Base-by-base conservation (phyloP, 1,140 invertebrate species). In the Cepaea nemoralis region DNA sequence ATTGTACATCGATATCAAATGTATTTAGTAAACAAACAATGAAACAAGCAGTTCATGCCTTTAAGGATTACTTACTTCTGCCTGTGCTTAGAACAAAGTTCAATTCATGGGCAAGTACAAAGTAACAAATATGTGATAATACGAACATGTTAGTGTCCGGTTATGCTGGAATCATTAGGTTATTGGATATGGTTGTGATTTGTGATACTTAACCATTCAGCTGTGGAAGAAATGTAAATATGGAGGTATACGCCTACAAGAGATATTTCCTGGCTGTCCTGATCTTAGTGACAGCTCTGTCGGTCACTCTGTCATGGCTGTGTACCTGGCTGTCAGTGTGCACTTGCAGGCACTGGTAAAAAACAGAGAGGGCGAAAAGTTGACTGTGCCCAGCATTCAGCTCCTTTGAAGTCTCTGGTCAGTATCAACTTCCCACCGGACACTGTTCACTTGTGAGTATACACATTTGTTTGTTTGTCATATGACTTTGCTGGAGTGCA, bases 381-480 rank as follows among this genome's bases (percentile, higher is more conserved):
- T 16, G 82, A 85, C 37, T 85, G 84, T 71, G 71, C 82, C 33
- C 80, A 85, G 63, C 84, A 83, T 48, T 27, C 77, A 16, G 74
- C 82, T 19, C 84, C 84, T 22, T 85, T 83, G 76, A 83, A 63
- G 24, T 69, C 76, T 12, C 71, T 85, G 19, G 33, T 71, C 5
- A 79, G 80, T 48, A 80, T 83, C 33, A 74, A 45, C n/a, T 81
- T 85, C 48, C 84, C 84, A 31, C 79, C 79, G 31, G 84, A 85
- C 67, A 85, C 84, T 48, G 84, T 83, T 33, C 76, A 83, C 66
- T 80, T 85, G 84, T 85, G 74, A 85, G 84, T 85, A 83, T 75
- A n/a, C 40, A 69, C 24, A 16, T 69, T 70, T 35, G 33, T 78
- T 40, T n/a, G n/a, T n/a, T n/a, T n/a, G n/a, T n/a, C n/a, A n/a